These are phyloP conservation scores for Blastobasis adustella DNA, from an alignment of 2,888 invertebrate species.

Conservation along the genomic window DNA sequence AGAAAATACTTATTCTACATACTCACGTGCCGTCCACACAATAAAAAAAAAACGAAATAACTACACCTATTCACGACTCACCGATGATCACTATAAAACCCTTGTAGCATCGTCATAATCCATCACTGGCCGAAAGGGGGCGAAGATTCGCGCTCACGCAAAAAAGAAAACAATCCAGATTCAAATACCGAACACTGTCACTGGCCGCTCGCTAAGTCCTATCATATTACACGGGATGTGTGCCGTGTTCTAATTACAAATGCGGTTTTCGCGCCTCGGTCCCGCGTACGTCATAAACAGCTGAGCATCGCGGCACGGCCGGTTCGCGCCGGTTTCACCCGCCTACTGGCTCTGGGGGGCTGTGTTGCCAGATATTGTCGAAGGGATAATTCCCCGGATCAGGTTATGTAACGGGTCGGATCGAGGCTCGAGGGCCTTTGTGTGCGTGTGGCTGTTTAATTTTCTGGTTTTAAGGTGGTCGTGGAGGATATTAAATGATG, in stretches of 20 bases:
- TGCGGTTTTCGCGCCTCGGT: slow-evolving; percentile 15
- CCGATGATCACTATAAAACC: slow-evolving; percentile 71
- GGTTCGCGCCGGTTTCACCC: slow-evolving; percentile 44
- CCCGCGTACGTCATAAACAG: slow-evolving; percentile 28
- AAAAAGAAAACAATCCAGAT: slow-evolving; percentile 11
- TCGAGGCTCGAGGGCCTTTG: too few relatives aligned
- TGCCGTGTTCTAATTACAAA: not conserved
- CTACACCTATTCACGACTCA: slow-evolving; percentile 30
- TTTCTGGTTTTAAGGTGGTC: too few relatives aligned
- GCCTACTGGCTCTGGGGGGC: slow-evolving; percentile 48
- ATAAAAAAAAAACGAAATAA: too few relatives aligned
- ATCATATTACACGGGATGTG: slow-evolving; percentile 17
- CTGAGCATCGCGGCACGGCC: slow-evolving; percentile 42
- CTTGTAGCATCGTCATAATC: slow-evolving; percentile 53
- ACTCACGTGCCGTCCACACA: too few relatives aligned
- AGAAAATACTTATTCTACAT: too few relatives aligned
- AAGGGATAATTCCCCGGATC: slow-evolving; percentile 10
- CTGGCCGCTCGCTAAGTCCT: slow-evolving; percentile 30
- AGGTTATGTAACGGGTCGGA: slow-evolving; percentile 20
- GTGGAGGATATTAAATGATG: too few relatives aligned
- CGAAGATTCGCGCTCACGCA: too few relatives aligned
- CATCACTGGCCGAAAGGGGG: slow-evolving; percentile 1
- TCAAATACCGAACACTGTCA: slow-evolving; percentile 40
- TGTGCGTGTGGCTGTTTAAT: too few relatives aligned
- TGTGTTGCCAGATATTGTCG: slow-evolving; percentile 30